These are phyloP conservation scores for Pelusios castaneus DNA, from an alignment of 2,113 vertebrate species.

Conservation along the genomic window DNA sequence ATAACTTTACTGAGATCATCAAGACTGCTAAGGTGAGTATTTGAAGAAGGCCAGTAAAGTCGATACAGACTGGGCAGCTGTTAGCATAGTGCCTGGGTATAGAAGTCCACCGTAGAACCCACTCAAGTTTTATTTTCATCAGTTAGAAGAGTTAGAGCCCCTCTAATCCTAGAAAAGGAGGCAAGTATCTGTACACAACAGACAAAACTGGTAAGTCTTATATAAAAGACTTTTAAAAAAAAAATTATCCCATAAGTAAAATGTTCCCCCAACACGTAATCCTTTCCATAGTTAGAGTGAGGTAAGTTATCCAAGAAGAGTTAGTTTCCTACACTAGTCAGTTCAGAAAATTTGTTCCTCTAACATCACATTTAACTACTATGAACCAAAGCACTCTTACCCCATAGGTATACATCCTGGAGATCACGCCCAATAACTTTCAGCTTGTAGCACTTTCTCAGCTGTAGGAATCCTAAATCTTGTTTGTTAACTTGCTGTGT, in stretches of 20 bases:
- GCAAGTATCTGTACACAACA: not conserved
- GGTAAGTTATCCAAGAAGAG: not conserved
- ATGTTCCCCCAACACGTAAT: not conserved
- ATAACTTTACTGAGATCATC: constrained; percentile 97
- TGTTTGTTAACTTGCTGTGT: not conserved
- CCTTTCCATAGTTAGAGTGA: not conserved
- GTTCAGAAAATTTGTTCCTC: not conserved
- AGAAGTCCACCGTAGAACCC: not conserved
- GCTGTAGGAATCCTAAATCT: not conserved
- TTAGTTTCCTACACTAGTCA: not conserved
- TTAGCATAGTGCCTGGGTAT: too few species aligned
- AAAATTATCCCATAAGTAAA: not conserved
- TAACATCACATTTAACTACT: not conserved
- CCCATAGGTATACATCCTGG: not conserved
- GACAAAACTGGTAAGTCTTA: not conserved
- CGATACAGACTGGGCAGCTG: not conserved
- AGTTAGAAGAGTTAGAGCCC: not conserved
- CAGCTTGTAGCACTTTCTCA: not conserved
- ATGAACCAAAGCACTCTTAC: not conserved
- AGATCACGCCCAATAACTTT: not conserved
- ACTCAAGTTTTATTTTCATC: not conserved
- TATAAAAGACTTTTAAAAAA: not conserved
- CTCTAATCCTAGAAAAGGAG: not conserved
- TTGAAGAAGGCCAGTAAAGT: not conserved
- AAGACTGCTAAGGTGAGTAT: constrained; percentile 90